Evolutionary conservation across 2,888 invertebrate genomes (phyloP).

Genomic region (Dryobota labecula): DNA sequence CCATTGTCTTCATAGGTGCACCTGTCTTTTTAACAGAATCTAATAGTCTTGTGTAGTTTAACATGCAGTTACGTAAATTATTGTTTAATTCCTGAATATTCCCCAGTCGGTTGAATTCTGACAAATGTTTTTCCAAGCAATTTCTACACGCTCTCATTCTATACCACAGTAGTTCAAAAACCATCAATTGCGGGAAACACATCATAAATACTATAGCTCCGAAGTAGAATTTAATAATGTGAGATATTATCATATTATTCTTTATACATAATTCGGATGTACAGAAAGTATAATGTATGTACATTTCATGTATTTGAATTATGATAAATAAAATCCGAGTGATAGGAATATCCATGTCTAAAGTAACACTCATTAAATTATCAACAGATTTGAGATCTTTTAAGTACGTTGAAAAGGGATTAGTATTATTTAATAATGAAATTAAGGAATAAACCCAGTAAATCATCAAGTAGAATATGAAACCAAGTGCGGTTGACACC

Average conservation of each 20-base stretch:
- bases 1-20: constrained; percentile 2
- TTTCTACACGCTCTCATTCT: neutral
- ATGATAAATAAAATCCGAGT: neutral
- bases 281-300: neutral
- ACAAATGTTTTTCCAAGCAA: neutral
- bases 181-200: neutral
- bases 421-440: neutral
- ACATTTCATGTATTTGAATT: neutral
- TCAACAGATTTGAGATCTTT: constrained; percentile 11
- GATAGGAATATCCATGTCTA: neutral
- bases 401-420: neutral
- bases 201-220: neutral
- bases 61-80: constrained; percentile 1
- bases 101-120: neutral
- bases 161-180: neutral
- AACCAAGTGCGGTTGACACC: neutral
- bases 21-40: neutral
- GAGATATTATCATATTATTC: neutral
- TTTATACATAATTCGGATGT: neutral
- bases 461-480: neutral
- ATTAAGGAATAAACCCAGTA: neutral
- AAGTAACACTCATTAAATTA: neutral
- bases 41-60: neutral
- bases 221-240: neutral
- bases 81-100: constrained; percentile 1